A percentile compares a stretch with the other conserved stretches of the same genome.
Evolutionary conservation across 2,888 invertebrate genomes (phyloP).

Genomic region (Euzophera pinguis): DNA sequence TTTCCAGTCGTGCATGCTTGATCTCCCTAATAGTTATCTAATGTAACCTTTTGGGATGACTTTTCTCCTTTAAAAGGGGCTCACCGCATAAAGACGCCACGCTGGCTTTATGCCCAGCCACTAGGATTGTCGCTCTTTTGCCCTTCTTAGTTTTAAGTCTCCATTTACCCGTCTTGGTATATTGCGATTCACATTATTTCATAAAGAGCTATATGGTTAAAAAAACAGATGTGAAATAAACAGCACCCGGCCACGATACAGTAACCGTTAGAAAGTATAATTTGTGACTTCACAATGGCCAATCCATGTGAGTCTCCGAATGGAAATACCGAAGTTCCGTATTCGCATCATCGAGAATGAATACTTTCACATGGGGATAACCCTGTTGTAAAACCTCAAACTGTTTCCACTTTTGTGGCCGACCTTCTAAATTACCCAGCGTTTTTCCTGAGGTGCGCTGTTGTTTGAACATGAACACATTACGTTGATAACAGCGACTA

Average conservation of each 20-base stretch:
- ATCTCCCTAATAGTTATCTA: too few species aligned
- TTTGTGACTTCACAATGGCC: neutral
- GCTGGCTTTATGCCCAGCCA: too few species aligned
- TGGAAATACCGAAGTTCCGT: neutral
- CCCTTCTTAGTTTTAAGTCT: too few species aligned
- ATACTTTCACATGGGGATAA: slow-evolving; percentile 61
- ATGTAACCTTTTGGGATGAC: too few species aligned
- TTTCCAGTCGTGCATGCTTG: too few species aligned
- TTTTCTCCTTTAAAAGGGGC: too few species aligned
- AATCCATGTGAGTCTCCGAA: neutral
- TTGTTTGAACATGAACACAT: neutral
- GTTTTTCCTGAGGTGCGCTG: neutral
- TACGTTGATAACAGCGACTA: neutral
- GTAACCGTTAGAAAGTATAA: slow-evolving; percentile 2
- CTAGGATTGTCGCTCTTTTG: too few species aligned
- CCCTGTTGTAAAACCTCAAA: slow-evolving; percentile 23
- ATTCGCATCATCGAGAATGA: slow-evolving; percentile 11
- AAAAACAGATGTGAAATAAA: too few species aligned
- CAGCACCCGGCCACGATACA: neutral
- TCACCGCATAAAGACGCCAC: too few species aligned
- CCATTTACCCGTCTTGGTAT: too few species aligned
- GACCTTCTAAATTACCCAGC: slow-evolving; percentile 13
- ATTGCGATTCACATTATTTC: too few species aligned
- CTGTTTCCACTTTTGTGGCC: slow-evolving; percentile 11
- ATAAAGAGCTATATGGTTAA: too few species aligned